Evolutionary conservation across 2,797 vertebrate genomes (phyloP), one percentile per base, ranked within the genome.

Genomic region (Tragelaphus eurycerus): DNA sequence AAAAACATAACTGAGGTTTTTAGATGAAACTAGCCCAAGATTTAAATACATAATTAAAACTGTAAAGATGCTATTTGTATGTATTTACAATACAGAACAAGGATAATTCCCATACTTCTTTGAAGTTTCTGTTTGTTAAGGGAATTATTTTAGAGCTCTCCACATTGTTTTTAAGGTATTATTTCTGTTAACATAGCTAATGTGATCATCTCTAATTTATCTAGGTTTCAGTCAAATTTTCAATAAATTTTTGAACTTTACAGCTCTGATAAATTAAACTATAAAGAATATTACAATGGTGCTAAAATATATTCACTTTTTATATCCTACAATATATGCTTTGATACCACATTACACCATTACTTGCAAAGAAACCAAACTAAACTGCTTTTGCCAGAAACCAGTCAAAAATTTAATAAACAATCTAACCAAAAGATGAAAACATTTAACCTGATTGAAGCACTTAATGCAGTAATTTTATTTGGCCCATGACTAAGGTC

Each of bases 281-380:
- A 4, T 13, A 74, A 84, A n/a, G 10, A 54, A 27, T 60, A 34
- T n/a, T 79, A 57, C 34, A 91, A 57, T 76, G 17, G 19, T 94
- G 50, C 38, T 89, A 94, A 96, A 93, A 94, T n/a, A 95, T 54
- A 82, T 46, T 81, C 27, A 78, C 50, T 95, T 86, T 93, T 93
- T 71, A 81, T 13, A 87, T 82, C 27, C 29, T 64, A 85, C 31
- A 83, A 81, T n/a, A 46, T 34, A 54, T 71, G 38, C 16, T 60
- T 89, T 93, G 60, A 81, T 71, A 29, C 19, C 46, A 88, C 12
- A 67, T 78, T 34, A 96, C 0, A 83, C 31, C 5, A 84, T 84
- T 29, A 95, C 13, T 94, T 97, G 48, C 67, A 93, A 86, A 93
- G 57, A 96, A 93, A 67, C 9, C 54, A 89, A 93, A 97, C 43